These are phyloP conservation scores for Dasypogon diadema DNA, from an alignment of 2,888 invertebrate species.

Conservation along the genomic window DNA sequence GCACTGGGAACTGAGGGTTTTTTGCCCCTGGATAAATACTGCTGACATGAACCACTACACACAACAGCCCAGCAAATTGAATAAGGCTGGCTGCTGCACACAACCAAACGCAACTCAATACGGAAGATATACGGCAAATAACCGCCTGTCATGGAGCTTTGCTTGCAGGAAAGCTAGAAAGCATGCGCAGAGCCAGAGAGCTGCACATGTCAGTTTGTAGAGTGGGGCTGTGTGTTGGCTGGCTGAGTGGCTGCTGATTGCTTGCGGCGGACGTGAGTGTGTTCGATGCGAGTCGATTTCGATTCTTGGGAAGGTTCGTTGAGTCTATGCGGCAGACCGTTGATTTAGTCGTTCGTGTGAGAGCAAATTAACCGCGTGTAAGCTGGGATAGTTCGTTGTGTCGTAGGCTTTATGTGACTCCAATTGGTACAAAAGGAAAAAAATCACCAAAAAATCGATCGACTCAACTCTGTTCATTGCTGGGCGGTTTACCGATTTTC, in stretches of 20 bases:
- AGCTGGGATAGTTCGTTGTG: constrained; percentile 28
- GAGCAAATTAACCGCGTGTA: constrained; percentile 34
- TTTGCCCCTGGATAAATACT: constrained; percentile 14
- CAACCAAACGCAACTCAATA: too few species aligned
- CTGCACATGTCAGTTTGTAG: background rate
- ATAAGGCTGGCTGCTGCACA: background rate
- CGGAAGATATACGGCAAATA: too few species aligned
- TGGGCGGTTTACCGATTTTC: constrained; percentile 34
- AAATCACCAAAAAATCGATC: constrained; percentile 42
- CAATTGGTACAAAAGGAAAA: constrained; percentile 41
- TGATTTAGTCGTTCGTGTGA: constrained; percentile 45
- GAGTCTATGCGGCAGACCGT: constrained; percentile 34
- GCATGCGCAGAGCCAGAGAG: background rate
- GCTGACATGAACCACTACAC: background rate
- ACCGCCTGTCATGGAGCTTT: background rate
- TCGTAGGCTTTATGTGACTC: constrained; percentile 45
- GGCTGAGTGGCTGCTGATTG: too few species aligned
- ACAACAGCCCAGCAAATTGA: background rate
- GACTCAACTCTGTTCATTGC: constrained; percentile 17
- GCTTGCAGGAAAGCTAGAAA: background rate
- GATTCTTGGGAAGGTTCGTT: constrained; percentile 35
- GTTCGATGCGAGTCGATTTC: background rate
- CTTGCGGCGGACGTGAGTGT: background rate
- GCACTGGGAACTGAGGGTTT: constrained; percentile 35
- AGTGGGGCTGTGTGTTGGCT: constrained; percentile 17